phyloP scores from a whole-genome alignment of 2,888 invertebrate species.

The Elegia similella region DNA sequence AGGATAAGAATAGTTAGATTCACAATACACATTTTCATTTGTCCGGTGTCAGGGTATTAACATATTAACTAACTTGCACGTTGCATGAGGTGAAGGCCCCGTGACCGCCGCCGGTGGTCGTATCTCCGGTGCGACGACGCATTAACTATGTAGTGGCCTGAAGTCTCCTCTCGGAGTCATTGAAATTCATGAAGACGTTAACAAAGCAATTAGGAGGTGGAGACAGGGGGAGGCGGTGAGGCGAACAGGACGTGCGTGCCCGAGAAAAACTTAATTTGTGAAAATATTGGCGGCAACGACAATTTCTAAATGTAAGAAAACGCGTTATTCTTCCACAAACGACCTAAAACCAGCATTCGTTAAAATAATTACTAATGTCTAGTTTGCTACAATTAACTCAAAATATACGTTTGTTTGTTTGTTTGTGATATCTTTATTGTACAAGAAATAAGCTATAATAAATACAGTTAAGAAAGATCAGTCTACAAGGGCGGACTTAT shows the following conservation, averaged over 20 bases:
- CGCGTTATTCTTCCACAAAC: background rate
- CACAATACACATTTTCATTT: no score
- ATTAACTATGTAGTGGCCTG: slow-evolving; percentile 36
- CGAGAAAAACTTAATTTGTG: background rate
- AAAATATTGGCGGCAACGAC: background rate
- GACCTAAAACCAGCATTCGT: no score
- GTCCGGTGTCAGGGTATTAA: no score
- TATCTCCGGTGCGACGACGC: slow-evolving; percentile 10
- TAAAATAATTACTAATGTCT: no score
- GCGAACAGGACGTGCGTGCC: slow-evolving; percentile 6
- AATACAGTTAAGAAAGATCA: no score
- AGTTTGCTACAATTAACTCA: no score
- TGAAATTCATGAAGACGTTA: slow-evolving; percentile 59
- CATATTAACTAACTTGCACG: background rate
- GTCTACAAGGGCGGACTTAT: no score
- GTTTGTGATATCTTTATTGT: no score
- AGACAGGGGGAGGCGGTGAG: background rate
- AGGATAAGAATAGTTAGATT: no score
- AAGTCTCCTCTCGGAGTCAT: slow-evolving; percentile 31
- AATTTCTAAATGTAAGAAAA: background rate
- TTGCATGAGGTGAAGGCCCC: background rate
- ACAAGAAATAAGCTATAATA: no score
- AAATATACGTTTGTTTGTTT: no score
- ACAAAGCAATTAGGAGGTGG: slow-evolving; percentile 43
- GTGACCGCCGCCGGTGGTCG: background rate